Evolutionary conservation across 2,888 invertebrate species (phyloP), one percentile per base, ranked within the genome.

Genomic region (Xestia c-nigrum): DNA sequence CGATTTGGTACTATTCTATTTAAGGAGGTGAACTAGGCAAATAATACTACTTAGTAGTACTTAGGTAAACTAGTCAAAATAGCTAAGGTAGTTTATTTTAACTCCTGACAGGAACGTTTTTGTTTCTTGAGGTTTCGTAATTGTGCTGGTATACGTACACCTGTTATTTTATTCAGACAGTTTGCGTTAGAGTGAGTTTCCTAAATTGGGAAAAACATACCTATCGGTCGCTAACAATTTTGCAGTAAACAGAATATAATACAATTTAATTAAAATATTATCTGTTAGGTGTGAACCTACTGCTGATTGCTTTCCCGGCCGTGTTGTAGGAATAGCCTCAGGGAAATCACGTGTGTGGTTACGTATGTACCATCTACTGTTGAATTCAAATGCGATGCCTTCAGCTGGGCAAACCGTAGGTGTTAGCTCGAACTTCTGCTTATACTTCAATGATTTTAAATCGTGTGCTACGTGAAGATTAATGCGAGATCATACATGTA

Each of bases 271-370:
- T 69, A 80, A 81, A 79, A 84, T 84, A 57, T 55, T 38, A 52
- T 57, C 61, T 71, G 43, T 76, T 57, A 61, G 65, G 55, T 70
- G 59, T 77, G 31, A 31, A 43, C 43, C 43, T 43, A 31, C 31
- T 57, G 69, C 71, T 61, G 85, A 85, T 85, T 82, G 85, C 82
- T 81, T 76, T 52, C 69, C 65, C 82, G 24, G 57, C 66, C 61
- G 76, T 76, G 66, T 85, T 72, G 59, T 71, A 57, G 63, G 38
- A 47, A 57, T 72, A 63, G 63, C 82, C 82, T 83, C 63, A 66
- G 82, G 82, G 82, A 85, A 83, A 83, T 83, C 82, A 72, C 71
- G 69, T 81, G 72, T 85, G 85, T 74, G 67, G 68, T 82, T 72
- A 72, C 64, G 71, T 71, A 75, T 81, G 46, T 85, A 61, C 67